These are phyloP conservation scores for Ormyrus labotus DNA, from an alignment of 2,888 invertebrate species.

Conservation along the genomic window DNA sequence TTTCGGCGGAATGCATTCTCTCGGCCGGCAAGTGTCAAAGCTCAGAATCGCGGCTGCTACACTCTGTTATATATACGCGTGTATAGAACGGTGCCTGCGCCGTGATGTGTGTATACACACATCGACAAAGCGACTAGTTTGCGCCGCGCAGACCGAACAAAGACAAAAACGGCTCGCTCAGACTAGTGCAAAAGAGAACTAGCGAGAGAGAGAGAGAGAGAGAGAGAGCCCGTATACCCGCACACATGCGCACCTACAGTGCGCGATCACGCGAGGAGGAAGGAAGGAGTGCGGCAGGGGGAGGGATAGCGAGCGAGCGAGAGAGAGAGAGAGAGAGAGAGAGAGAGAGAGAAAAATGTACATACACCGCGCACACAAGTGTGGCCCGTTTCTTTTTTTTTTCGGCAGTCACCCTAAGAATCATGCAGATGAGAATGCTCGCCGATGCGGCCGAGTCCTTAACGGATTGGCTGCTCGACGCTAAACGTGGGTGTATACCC, in stretches of 20 bases:
- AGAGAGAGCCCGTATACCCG: background rate
- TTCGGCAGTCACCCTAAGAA: no score
- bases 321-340: constrained; percentile 9
- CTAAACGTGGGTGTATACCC: no score
- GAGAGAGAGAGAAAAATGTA: background rate
- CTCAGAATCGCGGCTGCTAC: no score
- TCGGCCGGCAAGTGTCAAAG: no score
- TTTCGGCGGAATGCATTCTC: no score
- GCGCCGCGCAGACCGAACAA: no score
- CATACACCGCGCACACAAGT: background rate
- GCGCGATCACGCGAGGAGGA: background rate
- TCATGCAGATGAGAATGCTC: no score
- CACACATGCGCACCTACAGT: background rate
- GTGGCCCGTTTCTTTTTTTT: background rate
- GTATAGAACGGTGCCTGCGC: background rate
- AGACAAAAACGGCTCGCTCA: background rate
- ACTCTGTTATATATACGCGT: background rate
- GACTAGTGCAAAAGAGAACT: constrained; percentile 5
- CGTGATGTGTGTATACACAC: no score
- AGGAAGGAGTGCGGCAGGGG: background rate
- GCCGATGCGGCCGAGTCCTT: no score
- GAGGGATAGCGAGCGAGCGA: background rate
- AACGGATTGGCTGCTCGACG: no score
- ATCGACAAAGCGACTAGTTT: no score
- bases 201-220: constrained; percentile 1